Base-by-base conservation (phyloP, 2,888 invertebrate genomes). In the Troides helena region DNA sequence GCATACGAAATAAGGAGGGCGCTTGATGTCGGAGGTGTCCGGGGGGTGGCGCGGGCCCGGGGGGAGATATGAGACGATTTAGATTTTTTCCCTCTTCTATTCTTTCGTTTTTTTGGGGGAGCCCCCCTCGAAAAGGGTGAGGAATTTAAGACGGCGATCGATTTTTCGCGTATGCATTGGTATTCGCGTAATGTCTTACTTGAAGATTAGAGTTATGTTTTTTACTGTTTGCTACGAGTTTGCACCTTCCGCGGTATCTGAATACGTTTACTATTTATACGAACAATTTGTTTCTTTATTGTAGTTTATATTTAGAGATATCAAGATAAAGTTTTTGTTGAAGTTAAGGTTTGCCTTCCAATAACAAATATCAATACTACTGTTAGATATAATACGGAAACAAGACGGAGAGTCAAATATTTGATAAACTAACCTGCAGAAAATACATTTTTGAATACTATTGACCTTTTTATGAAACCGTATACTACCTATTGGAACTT, bases 1-100 rank as follows among this genome's bases (percentile, higher is more conserved):
- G 93, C 92, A 93, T 93, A 93, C 93, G 92, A 92, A 93, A 93
- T 93, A 92, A 93, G 93, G 90, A 91, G 91, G 93, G 90, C 86
- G 89, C 88, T 86, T 87, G 88, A 87, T 85, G 86, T 81, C 79
- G 83, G 88, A 89, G 91, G 92, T 92, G 90, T 90, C 86, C 87
- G 88, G 86, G 88, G 88, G 83, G 80, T 71, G 66, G 75, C 73
- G 77, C 80, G 76, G 81, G 77, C 79, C 78, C 79, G 78, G 80
- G 85, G 88, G 23, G 57, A 23, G 23, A 92, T 92, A 92, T 92
- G 92, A 92, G 92, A 92, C 92, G 92, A 92, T 92, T 92, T 92
- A 92, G 92, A 92, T 92, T 92, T 92, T 92, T 92, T 92, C 90
- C 92, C 92, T 90, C 90, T 90, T 92, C 89, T 89, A 90, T 90